These are phyloP conservation scores for Gymnocypris eckloni DNA, from an alignment of 2,797 vertebrate genomes.

Conservation along the genomic window DNA sequence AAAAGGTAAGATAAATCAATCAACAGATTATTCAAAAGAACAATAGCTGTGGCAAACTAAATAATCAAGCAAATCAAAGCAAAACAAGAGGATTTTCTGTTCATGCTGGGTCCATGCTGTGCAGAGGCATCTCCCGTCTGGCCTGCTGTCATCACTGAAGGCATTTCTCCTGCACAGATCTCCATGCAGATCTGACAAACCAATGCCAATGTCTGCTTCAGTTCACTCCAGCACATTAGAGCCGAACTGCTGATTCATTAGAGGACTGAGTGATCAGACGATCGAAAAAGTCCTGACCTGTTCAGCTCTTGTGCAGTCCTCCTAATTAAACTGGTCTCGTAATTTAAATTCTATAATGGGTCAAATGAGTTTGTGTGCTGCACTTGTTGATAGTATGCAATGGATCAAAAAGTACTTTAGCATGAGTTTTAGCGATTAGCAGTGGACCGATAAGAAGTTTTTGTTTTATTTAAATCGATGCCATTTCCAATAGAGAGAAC, in stretches of 20 bases:
- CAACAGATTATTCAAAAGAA: conserved; percentile 53
- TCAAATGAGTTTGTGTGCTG: conserved; percentile 9
- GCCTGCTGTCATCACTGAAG: conserved; percentile 30
- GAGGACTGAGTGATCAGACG: not conserved
- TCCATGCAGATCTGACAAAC: conserved; percentile 39
- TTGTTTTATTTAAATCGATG: too few species aligned
- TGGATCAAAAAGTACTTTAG: conserved; percentile 17
- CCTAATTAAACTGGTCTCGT: not conserved
- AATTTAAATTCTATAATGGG: conserved; percentile 6
- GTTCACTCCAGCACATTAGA: conserved; percentile 1
- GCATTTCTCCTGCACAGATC: conserved; percentile 23
- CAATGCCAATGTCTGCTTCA: conserved; percentile 25
- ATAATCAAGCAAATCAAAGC: conserved; percentile 46
- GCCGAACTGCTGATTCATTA: conserved; percentile 30
- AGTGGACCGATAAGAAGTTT: not conserved
- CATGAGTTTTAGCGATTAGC: conserved; percentile 4
- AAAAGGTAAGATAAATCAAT: conserved; percentile 68
- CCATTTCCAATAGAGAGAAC: not conserved
- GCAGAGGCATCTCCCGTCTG: conserved; percentile 34
- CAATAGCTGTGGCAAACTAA: conserved; percentile 56
- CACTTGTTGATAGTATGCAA: conserved; percentile 20
- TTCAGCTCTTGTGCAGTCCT: conserved; percentile 3
- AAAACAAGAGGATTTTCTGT: conserved; percentile 23
- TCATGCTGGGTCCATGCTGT: conserved; percentile 62
- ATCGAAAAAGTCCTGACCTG: conserved; percentile 1